Conservation (phyloP, 2,888 invertebrate genomes). For the Erpobdella octoculata region DNA sequence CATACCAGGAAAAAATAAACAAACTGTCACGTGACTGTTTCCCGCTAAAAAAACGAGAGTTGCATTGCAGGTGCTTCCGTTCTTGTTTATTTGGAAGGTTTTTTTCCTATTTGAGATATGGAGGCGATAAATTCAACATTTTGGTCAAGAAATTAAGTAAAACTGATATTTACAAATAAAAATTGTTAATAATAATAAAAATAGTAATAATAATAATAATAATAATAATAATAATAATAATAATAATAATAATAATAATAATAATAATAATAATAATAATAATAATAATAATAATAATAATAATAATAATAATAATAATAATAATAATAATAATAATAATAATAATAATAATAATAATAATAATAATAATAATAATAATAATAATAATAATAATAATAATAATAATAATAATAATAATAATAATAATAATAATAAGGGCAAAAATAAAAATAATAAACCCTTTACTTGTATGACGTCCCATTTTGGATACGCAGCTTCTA, state of each 20-base stretch:
- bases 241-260: neutral
- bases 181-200: neutral
- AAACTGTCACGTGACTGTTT: too few species aligned
- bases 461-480: too few species aligned
- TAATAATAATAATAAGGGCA: neutral
- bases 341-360: conserved; percentile 8
- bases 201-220: neutral
- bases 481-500: too few species aligned
- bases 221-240: neutral
- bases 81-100: too few species aligned
- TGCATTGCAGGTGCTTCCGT: too few species aligned
- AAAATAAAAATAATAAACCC: neutral
- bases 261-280: neutral
- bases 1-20: too few species aligned
- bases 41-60: too few species aligned
- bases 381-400: conserved; percentile 12
- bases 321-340: conserved; percentile 4
- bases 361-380: conserved; percentile 10
- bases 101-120: too few species aligned
- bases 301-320: neutral
- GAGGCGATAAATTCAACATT: too few species aligned
- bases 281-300: neutral
- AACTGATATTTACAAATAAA: too few species aligned
- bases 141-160: too few species aligned
- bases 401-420: conserved; percentile 9